A percentile compares a stretch with the other conserved stretches of the same genome.
phyloP scores from a whole-genome alignment of 1,140 invertebrate species.

The Drosophila prosaltans region DNA sequence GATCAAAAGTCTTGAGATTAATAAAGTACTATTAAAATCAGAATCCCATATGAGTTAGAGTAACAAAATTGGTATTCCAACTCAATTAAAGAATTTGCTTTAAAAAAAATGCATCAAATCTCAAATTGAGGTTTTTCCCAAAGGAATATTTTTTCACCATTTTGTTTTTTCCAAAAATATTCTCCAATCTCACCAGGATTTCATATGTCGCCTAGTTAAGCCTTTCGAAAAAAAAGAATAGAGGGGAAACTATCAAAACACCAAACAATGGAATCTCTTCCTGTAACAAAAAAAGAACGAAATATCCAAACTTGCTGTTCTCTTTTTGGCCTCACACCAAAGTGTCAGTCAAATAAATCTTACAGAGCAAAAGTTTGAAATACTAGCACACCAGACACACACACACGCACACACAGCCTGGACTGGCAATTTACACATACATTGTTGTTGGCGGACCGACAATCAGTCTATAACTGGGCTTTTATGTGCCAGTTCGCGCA shows the following conservation, averaged over 20 bases:
- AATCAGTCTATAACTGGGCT: constrained; percentile 78
- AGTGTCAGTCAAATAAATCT: constrained; percentile 73
- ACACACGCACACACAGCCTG: constrained; percentile 5
- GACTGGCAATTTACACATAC: constrained; percentile 54
- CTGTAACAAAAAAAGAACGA: constrained; percentile 6
- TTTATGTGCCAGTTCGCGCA: constrained; percentile 68
- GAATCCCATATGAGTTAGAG: too few species aligned
- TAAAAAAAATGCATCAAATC: too few species aligned
- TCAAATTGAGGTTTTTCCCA: too few species aligned
- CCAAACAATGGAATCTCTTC: constrained; percentile 16
- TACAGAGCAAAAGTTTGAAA: constrained; percentile 72
- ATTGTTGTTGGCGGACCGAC: constrained; percentile 52
- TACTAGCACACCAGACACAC: constrained; percentile 41
- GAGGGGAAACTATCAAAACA: not conserved
- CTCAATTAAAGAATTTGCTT: too few species aligned
- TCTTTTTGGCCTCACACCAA: constrained; percentile 43
- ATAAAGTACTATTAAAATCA: too few species aligned
- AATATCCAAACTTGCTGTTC: constrained; percentile 53
- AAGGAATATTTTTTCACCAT: not conserved
- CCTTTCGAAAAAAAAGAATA: not conserved
- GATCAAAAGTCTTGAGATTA: too few species aligned
- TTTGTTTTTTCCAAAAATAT: constrained; percentile 1
- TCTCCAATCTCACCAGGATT: constrained; percentile 15
- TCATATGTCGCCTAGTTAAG: constrained; percentile 32
- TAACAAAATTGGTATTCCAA: too few species aligned